phyloP scores from a whole-genome alignment of 2,888 invertebrate species.

The Catocala sponsa region DNA sequence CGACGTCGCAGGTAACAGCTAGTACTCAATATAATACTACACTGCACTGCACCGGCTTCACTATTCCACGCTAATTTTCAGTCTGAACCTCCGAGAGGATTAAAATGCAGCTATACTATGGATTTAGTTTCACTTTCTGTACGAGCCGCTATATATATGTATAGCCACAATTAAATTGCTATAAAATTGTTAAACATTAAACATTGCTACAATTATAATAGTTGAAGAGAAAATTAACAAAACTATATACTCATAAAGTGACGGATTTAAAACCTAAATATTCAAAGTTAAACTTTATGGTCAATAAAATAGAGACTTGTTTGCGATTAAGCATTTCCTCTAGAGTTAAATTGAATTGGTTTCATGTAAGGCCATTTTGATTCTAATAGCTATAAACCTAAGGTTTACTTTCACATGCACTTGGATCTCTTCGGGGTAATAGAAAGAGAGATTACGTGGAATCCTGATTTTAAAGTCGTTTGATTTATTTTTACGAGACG shows the following conservation, averaged over 20 bases:
- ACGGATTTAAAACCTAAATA: slow-evolving; percentile 40
- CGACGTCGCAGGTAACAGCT: too few relatives aligned
- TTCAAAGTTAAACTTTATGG: slow-evolving; percentile 60
- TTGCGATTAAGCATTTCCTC: slow-evolving; percentile 55
- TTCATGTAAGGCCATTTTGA: slow-evolving; percentile 50
- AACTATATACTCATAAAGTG: slow-evolving; percentile 25
- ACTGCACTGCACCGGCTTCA: too few relatives aligned
- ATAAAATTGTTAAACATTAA: too few relatives aligned
- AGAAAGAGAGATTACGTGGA: slow-evolving; percentile 67
- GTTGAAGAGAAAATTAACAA: too few relatives aligned
- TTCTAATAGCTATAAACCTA: slow-evolving; percentile 54
- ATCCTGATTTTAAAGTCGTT: slow-evolving; percentile 74
- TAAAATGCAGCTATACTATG: too few relatives aligned
- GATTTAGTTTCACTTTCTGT: too few relatives aligned
- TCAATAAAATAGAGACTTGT: slow-evolving; percentile 59
- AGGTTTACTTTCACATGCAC: slow-evolving; percentile 58
- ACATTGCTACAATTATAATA: too few relatives aligned
- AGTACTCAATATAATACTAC: too few relatives aligned
- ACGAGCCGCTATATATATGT: too few relatives aligned
- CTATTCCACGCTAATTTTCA: too few relatives aligned
- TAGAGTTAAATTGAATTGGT: slow-evolving; percentile 50
- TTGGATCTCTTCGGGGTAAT: slow-evolving; percentile 51
- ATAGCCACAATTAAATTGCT: too few relatives aligned
- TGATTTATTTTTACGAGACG: slow-evolving; percentile 77
- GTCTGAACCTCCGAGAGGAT: too few relatives aligned